phyloP scores from a whole-genome alignment of 2,113 vertebrate genomes.

The Campylomormyrus numenius region DNA sequence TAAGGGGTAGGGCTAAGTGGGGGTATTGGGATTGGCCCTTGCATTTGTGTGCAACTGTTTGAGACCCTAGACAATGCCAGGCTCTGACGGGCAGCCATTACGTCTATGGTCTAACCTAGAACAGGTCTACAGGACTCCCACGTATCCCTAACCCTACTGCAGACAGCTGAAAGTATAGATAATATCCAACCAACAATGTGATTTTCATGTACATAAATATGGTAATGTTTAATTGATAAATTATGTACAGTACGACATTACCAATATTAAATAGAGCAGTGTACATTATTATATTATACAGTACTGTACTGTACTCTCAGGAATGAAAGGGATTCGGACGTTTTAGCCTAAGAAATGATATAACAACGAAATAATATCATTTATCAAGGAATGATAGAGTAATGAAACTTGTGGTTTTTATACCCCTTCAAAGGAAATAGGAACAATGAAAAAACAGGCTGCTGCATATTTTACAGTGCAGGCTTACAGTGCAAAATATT shows the following conservation, averaged over 20 bases:
- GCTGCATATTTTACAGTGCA: background rate
- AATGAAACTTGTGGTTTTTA: background rate
- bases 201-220: too few relatives aligned
- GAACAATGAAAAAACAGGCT: background rate
- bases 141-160: too few relatives aligned
- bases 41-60: background rate
- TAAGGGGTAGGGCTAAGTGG: too few relatives aligned
- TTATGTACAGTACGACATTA: too few relatives aligned
- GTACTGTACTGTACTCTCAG: background rate
- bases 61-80: background rate
- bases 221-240: too few relatives aligned
- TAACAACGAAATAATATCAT: background rate
- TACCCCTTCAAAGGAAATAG: background rate
- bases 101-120: background rate
- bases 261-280: too few relatives aligned
- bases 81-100: background rate
- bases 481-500: background rate
- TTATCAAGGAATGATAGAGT: background rate
- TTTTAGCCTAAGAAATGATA: background rate
- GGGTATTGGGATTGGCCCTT: background rate
- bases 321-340: background rate
- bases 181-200: too few relatives aligned
- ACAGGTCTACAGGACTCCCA: background rate
- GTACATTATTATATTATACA: background rate
- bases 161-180: too few relatives aligned